A percentile compares a stretch with the other conserved stretches of the same genome.
phyloP scores from a whole-genome alignment of 2,797 vertebrate species.

The Serranus cabrilla region DNA sequence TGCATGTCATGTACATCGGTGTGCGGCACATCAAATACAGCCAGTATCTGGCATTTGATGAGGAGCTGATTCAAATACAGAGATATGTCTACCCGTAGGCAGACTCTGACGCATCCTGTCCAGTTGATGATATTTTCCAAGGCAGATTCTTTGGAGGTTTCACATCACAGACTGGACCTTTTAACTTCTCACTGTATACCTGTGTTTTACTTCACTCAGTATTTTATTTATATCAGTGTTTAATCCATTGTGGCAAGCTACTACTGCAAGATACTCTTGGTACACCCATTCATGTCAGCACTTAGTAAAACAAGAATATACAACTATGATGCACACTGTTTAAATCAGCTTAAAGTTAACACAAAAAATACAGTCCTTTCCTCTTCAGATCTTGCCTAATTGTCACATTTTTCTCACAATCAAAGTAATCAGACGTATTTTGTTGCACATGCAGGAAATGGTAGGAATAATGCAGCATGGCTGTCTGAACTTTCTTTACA shows the following conservation, averaged over 20 bases:
- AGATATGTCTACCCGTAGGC: conserved; percentile 31
- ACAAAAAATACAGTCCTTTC: not conserved
- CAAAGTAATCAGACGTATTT: not conserved
- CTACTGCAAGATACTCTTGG: not conserved
- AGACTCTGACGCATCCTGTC: conserved; percentile 44
- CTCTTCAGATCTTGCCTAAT: not conserved
- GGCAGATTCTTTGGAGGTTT: conserved; percentile 49
- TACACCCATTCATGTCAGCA: not conserved
- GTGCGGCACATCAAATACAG: conserved; percentile 46
- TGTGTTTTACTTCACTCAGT: conserved; percentile 22
- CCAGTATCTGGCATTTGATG: conserved; percentile 52
- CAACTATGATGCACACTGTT: not conserved
- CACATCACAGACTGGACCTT: conserved; percentile 37
- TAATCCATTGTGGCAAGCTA: conserved; percentile 3
- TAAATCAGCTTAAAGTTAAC: not conserved
- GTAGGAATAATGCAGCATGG: not conserved
- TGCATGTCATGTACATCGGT: conserved; percentile 39
- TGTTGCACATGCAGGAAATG: not conserved
- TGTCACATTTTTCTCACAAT: not conserved
- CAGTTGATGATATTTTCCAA: conserved; percentile 35
- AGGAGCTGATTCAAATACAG: conserved; percentile 48
- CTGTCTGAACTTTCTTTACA: too few species aligned
- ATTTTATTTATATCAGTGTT: conserved; percentile 30
- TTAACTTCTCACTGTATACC: not conserved
- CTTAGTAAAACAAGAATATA: not conserved